Conservation (phyloP, 2,113 vertebrate species). For the Microtus richardsoni region DNA sequence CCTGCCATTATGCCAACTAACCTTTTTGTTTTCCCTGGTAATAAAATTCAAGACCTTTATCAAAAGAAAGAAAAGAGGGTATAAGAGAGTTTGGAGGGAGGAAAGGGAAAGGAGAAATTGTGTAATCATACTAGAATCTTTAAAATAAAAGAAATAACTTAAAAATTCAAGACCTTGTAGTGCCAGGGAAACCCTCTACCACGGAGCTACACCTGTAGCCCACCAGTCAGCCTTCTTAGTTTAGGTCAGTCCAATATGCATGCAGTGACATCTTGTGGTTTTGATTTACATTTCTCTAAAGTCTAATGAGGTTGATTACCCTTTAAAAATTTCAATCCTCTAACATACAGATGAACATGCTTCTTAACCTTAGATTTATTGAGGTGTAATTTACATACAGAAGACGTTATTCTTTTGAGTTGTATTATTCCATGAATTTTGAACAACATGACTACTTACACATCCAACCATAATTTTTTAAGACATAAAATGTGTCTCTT, state of each 20-base stretch:
- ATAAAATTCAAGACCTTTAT: not conserved
- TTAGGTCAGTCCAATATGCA: not conserved
- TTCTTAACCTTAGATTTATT: not conserved
- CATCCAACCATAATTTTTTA: not conserved
- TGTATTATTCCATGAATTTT: not conserved
- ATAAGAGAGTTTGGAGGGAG: not conserved
- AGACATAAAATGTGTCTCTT: not conserved
- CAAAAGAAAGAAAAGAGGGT: not conserved
- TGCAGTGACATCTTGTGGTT: not conserved
- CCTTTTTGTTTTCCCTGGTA: no score
- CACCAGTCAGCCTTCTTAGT: not conserved
- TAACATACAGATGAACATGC: not conserved
- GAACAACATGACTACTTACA: not conserved
- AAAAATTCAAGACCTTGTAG: not conserved
- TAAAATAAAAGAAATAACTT: not conserved
- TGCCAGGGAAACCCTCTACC: not conserved
- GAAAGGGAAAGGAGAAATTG: not conserved
- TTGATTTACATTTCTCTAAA: not conserved
- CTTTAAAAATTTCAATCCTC: not conserved
- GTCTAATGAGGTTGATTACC: not conserved
- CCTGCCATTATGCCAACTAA: not conserved
- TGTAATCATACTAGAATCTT: not conserved
- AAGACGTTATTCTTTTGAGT: not conserved
- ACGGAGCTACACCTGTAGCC: not conserved
- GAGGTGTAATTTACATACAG: not conserved